Conservation (phyloP, 2,797 vertebrate genomes). For the Artibeus lituratus region DNA sequence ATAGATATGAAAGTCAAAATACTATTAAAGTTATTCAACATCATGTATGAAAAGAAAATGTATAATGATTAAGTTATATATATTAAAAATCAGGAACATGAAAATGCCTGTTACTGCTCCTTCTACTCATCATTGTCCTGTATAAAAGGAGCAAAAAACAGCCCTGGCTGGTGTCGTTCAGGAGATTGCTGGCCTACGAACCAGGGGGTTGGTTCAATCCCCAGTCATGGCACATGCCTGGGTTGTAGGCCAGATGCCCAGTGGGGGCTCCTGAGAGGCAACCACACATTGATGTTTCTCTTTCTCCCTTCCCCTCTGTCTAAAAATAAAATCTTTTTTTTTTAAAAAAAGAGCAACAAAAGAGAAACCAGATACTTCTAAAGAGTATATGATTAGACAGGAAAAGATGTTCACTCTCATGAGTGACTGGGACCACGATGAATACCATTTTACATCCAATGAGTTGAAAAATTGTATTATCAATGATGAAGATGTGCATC, state of each 20-base stretch:
- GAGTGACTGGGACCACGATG: not conserved
- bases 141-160: not conserved
- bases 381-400: not conserved
- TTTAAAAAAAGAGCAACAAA: too few species aligned
- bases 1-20: not conserved
- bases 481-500: not conserved
- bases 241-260: too few species aligned
- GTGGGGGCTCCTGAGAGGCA: too few species aligned
- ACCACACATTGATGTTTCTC: too few species aligned
- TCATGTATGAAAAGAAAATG: not conserved
- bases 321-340: too few species aligned
- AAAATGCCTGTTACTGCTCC: not conserved
- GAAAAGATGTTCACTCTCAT: not conserved
- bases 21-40: not conserved
- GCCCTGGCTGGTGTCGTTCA: too few species aligned
- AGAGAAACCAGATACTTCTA: not conserved
- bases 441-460: not conserved
- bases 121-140: not conserved
- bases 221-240: too few species aligned
- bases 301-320: too few species aligned
- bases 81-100: not conserved
- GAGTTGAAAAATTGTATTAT: not conserved
- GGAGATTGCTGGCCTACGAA: too few species aligned
- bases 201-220: too few species aligned
- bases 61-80: not conserved